Evolutionary conservation across 2,888 invertebrate species (phyloP).

Genomic region (Dilophus febrilis): DNA sequence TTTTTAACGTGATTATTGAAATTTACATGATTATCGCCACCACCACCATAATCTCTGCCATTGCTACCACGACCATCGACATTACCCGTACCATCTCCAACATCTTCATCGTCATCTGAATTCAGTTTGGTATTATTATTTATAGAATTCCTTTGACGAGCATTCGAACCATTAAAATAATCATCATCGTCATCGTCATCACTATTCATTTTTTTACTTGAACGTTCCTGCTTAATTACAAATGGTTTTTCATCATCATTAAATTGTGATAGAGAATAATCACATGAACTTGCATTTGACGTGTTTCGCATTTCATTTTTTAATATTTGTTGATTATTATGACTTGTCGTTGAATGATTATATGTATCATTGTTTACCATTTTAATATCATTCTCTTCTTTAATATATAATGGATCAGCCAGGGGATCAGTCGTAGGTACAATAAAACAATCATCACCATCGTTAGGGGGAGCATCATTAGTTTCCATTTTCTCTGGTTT

Average conservation of each 20-base stretch:
- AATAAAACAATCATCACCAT: too few relatives aligned
- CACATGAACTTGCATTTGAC: constrained; percentile 49
- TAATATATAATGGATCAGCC: neutral
- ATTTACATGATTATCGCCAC: constrained; percentile 24
- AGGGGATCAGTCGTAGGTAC: too few relatives aligned
- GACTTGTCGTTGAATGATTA: too few relatives aligned
- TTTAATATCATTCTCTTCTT: too few relatives aligned
- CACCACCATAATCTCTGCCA: constrained; percentile 9
- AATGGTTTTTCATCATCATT: constrained; percentile 33
- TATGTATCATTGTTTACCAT: neutral
- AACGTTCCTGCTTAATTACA: constrained; percentile 33
- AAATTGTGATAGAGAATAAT: constrained; percentile 53
- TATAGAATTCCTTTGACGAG: too few relatives aligned
- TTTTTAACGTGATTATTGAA: constrained; percentile 3
- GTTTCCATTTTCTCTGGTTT: too few relatives aligned
- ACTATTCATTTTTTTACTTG: constrained; percentile 21
- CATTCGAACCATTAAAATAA: too few relatives aligned
- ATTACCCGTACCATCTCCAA: constrained; percentile 15
- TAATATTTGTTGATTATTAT: neutral
- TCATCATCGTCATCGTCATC: constrained; percentile 26
- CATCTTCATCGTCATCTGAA: constrained; percentile 28
- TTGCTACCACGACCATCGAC: too few relatives aligned
- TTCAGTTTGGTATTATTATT: too few relatives aligned
- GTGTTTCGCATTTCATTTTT: constrained; percentile 29
- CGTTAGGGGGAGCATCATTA: too few relatives aligned